These are phyloP conservation scores for Cryptocheilus praepositus DNA, from an alignment of 2,888 invertebrate genomes.

Conservation along the genomic window DNA sequence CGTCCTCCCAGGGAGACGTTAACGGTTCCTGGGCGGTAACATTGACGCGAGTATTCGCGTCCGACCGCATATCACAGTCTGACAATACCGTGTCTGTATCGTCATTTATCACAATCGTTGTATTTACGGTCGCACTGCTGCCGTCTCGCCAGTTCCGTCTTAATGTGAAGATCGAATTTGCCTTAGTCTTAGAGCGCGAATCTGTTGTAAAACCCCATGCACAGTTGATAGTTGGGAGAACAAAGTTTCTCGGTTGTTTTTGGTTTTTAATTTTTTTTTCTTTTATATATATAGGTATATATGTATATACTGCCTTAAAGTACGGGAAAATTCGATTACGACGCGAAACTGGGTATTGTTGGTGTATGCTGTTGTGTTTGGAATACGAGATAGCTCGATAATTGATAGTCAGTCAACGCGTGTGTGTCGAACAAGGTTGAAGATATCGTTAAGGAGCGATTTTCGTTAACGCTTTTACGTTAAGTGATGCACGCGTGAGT, in stretches of 20 bases:
- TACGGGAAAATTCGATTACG: too few relatives aligned
- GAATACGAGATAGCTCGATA: too few relatives aligned
- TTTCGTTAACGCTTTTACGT: too few relatives aligned
- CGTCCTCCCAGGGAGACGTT: conserved; percentile 56
- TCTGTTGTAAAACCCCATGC: conserved; percentile 70
- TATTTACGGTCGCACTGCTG: conserved; percentile 40
- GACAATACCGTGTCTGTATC: conserved; percentile 35
- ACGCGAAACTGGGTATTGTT: too few relatives aligned
- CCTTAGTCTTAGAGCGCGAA: conserved; percentile 62
- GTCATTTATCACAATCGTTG: conserved; percentile 40
- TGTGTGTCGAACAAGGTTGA: too few relatives aligned
- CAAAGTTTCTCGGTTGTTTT: conserved; percentile 33
- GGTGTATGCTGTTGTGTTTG: too few relatives aligned
- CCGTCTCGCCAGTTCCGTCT: conserved; percentile 51
- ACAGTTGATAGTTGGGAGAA: conserved; percentile 52
- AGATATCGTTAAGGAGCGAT: too few relatives aligned
- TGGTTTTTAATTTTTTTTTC: conserved; percentile 25
- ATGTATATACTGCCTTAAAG: background rate
- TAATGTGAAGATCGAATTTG: conserved; percentile 63
- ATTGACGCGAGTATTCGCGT: conserved; percentile 24
- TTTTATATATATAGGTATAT: too few relatives aligned
- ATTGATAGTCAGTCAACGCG: too few relatives aligned
- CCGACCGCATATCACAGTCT: conserved; percentile 29
- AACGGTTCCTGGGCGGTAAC: conserved; percentile 21
- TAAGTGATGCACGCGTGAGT: too few relatives aligned